Evolutionary conservation across 2,888 invertebrate genomes (phyloP).

Genomic region (Drosophila diplacantha): DNA sequence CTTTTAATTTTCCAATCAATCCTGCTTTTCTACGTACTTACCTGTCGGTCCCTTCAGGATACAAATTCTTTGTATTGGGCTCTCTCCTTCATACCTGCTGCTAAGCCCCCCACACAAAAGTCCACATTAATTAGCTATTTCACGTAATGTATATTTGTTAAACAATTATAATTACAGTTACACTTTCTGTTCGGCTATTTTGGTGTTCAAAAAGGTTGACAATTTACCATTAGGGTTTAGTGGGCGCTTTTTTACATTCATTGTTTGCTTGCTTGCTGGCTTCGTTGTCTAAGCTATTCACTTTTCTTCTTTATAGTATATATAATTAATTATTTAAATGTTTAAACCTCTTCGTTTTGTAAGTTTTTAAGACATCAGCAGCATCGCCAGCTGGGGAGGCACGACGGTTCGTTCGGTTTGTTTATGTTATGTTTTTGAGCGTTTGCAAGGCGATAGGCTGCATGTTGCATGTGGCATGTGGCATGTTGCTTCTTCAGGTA

Average conservation of each 20-base stretch:
- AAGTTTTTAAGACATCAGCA: constrained; percentile 18
- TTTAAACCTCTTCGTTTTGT: not conserved
- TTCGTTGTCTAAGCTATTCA: constrained; percentile 27
- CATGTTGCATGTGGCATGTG: constrained; percentile 11
- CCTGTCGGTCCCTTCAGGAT: not conserved
- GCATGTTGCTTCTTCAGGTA: constrained; percentile 22
- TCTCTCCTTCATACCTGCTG: not conserved
- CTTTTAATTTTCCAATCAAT: no score
- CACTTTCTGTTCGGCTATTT: constrained; percentile 36
- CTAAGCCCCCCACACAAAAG: not conserved
- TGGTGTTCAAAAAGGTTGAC: constrained; percentile 33
- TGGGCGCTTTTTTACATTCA: constrained; percentile 31
- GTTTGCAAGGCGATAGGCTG: constrained; percentile 43
- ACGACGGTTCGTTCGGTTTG: constrained; percentile 42
- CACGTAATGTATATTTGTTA: constrained; percentile 50
- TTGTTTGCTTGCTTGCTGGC: constrained; percentile 22
- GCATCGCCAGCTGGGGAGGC: constrained; percentile 38
- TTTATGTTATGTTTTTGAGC: constrained; percentile 39
- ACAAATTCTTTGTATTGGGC: no score
- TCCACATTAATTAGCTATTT: constrained; percentile 57
- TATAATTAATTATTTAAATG: constrained; percentile 22
- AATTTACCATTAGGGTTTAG: constrained; percentile 29
- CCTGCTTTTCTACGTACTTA: no score
- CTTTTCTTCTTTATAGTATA: constrained; percentile 1
- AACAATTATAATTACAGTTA: constrained; percentile 52